phyloP scores from a whole-genome alignment of 2,113 vertebrate genomes.

The Chloropsis hardwickii region DNA sequence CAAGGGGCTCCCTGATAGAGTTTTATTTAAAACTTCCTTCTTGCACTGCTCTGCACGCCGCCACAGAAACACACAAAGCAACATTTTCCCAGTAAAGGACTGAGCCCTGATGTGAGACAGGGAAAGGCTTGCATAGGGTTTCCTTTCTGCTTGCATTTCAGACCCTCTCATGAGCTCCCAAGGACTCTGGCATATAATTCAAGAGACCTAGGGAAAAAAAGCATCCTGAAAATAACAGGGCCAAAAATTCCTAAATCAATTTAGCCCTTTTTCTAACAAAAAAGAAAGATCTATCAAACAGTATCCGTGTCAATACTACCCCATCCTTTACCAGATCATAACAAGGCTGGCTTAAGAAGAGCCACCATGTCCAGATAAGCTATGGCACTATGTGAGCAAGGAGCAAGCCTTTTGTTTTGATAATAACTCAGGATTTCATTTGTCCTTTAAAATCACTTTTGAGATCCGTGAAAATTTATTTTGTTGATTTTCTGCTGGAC shows the following conservation, averaged over 20 bases:
- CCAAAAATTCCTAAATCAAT: not conserved
- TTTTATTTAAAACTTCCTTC: not conserved
- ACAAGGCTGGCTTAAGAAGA: not conserved
- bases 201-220: not conserved
- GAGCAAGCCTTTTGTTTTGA: not conserved
- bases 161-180: rapidly evolving
- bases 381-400: not conserved
- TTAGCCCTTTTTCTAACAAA: not conserved
- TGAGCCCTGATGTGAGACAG: not conserved
- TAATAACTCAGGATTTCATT: not conserved
- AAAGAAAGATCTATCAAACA: not conserved
- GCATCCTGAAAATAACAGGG: not conserved
- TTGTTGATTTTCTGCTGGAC: not conserved
- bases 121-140: not conserved
- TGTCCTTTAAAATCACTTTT: not conserved
- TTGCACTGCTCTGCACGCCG: rapidly evolving
- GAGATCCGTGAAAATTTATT: not conserved
- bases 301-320: not conserved
- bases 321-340: not conserved
- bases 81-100: not conserved
- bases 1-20: not conserved
- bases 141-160: not conserved
- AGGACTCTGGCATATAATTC: not conserved
- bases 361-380: rapidly evolving
- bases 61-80: not conserved